Evolutionary conservation across 2,113 vertebrate species (phyloP).

Genomic region (Labeo rohita): DNA sequence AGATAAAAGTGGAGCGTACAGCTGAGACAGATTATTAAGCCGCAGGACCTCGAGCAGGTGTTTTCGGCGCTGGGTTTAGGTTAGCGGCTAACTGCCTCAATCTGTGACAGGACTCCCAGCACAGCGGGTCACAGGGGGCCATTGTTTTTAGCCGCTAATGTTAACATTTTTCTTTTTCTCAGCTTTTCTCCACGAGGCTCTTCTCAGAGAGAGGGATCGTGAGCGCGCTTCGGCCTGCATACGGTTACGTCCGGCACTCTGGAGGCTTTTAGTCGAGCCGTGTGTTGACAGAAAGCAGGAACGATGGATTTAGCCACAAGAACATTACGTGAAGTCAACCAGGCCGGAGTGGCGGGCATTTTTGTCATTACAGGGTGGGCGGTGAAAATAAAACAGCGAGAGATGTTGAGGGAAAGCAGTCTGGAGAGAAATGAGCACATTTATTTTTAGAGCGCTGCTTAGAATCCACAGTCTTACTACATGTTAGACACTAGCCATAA

Average conservation of each 20-base stretch:
- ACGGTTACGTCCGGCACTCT: not conserved
- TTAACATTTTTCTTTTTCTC: not conserved
- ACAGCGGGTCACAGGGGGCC: conserved; percentile 36
- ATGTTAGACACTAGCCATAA: not conserved
- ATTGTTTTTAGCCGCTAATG: conserved; percentile 21
- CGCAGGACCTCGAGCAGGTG: conserved; percentile 60
- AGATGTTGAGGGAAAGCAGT: conserved; percentile 51
- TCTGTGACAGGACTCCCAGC: conserved; percentile 31
- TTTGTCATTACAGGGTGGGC: conserved; percentile 19
- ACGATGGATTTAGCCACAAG: conserved; percentile 51
- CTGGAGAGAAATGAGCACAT: conserved; percentile 37
- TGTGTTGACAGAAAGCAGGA: conserved; percentile 52
- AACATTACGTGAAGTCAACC: conserved; percentile 45
- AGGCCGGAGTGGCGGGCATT: conserved; percentile 16
- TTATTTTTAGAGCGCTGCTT: conserved; percentile 46
- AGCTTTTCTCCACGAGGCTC: not conserved
- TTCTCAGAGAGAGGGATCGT: conserved; percentile 9
- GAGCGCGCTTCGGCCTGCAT: not conserved
- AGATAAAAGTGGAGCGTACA: conserved; percentile 55
- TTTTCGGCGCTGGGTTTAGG: conserved; percentile 34
- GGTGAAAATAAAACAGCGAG: conserved; percentile 38
- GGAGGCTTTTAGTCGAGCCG: conserved; percentile 11
- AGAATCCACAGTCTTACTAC: not conserved
- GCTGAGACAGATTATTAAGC: conserved; percentile 57
- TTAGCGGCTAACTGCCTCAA: conserved; percentile 36